Conservation (phyloP, 2,113 vertebrate genomes). For the Otolemur garnettii region DNA sequence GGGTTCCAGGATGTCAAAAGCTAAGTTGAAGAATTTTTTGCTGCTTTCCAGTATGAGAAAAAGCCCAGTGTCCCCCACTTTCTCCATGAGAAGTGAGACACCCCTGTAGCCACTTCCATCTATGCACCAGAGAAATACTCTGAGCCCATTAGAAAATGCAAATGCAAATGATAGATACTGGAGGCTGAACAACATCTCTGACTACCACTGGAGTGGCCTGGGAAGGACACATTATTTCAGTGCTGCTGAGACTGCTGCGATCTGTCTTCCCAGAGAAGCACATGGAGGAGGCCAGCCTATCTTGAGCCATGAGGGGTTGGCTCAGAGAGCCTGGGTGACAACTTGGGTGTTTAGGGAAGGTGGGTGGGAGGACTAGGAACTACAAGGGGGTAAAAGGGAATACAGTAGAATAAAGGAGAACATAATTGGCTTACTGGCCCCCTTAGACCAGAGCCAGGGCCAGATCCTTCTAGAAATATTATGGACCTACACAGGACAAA, state of each 20-base stretch:
- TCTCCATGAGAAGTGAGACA: neutral
- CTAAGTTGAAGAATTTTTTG: too few species aligned
- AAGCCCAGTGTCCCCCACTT: neutral
- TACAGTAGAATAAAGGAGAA: neutral
- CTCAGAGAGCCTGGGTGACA: neutral
- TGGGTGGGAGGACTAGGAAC: neutral
- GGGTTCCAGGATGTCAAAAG: neutral
- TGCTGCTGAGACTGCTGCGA: rapidly evolving
- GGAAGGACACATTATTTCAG: neutral
- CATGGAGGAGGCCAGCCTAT: too few species aligned
- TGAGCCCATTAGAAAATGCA: neutral
- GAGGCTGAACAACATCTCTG: neutral
- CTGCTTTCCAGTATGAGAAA: neutral
- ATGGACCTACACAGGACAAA: too few species aligned
- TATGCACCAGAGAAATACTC: rapidly evolving
- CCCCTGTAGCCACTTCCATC: too few species aligned
- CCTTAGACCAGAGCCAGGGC: neutral
- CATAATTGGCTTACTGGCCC: neutral
- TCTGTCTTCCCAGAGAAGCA: neutral
- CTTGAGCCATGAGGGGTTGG: neutral
- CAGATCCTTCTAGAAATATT: neutral
- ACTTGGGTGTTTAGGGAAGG: neutral
- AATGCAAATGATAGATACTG: neutral
- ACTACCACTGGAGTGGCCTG: neutral
- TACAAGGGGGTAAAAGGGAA: too few species aligned